These are phyloP conservation scores for Dynastes hyllus DNA, from an alignment of 2,888 invertebrate genomes.

Conservation along the genomic window DNA sequence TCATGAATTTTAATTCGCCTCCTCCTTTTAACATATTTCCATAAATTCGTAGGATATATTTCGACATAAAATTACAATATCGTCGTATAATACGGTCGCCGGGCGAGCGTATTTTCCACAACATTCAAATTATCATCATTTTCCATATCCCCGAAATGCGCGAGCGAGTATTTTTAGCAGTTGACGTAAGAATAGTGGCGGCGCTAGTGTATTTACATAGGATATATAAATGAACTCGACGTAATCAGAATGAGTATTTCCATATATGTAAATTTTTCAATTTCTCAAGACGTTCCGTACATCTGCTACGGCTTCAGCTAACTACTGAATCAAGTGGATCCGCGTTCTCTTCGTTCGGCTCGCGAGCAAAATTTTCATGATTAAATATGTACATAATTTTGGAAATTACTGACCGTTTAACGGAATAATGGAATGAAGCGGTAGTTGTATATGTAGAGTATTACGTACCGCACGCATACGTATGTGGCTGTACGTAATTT, in stretches of 20 bases:
- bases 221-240: constrained; percentile 47
- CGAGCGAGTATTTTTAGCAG: background rate
- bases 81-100: constrained; percentile 33
- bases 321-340: background rate
- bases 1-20: constrained; percentile 40
- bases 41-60: constrained; percentile 33
- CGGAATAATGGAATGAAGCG: constrained; percentile 8
- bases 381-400: constrained; percentile 50
- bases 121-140: constrained; percentile 49
- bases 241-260: constrained; percentile 51
- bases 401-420: constrained; percentile 46
- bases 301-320: constrained; percentile 16
- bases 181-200: constrained; percentile 23
- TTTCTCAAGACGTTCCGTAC: constrained; percentile 47
- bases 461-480: no score
- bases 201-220: constrained; percentile 40
- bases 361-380: constrained; percentile 36
- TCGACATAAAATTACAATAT: constrained; percentile 45
- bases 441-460: no score
- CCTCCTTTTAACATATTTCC: constrained; percentile 13
- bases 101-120: constrained; percentile 39
- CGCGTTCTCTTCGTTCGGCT: constrained; percentile 1
- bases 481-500: no score
- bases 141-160: constrained; percentile 40
- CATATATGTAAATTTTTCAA: constrained; percentile 54